Base-by-base conservation (phyloP, 2,888 invertebrate species). In the Habroteleia sp. region DNA sequence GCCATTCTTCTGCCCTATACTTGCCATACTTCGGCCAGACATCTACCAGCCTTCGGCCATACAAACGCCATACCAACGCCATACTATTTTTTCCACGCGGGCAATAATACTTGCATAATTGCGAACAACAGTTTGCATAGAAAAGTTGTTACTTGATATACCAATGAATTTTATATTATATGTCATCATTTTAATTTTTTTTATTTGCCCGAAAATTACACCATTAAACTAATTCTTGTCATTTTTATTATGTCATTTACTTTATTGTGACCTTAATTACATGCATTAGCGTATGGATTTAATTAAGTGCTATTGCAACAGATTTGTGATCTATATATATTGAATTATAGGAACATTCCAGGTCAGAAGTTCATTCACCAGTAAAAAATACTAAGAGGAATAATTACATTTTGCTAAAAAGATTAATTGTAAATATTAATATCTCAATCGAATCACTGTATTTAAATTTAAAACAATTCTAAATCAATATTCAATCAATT, bases 241-340 rank as follows among this genome's bases (percentile, higher is more conserved):
- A 42, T 23, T 31, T 14, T 42, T 20, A 33, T 31, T 16, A 25
- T 10, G 10, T 3, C 8, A 37, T 8, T 39, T 31, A 23, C 23
- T 20, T 42, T 31, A 56, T 42, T 31, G 31, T 56, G 42, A 42
- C 41, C 42, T 31, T 56, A 56, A 56, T 56, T 56, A 56, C 42
- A 16, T n/a, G 7, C 37, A 37, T 37, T 41, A 29, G 42, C 31
- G 16, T 31, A 56, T 33, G 23, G 16, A 20, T 56, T 42, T 31
- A 42, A 56, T 56, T 31, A 42, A 27, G 11, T 11, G n/a, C 6
- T 13, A 20, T 48, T 33, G 56, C 13, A 56, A 42, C 56, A 56
- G 20, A 31, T 56, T 42, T 33, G 10, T 23, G 56, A 42, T 31
- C 20, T 17, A 16, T 27, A 27, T 17, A 16, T 27, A 27, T 31